Base-by-base conservation (phyloP, 2,888 invertebrate species). In the Vesta saturnalis region DNA sequence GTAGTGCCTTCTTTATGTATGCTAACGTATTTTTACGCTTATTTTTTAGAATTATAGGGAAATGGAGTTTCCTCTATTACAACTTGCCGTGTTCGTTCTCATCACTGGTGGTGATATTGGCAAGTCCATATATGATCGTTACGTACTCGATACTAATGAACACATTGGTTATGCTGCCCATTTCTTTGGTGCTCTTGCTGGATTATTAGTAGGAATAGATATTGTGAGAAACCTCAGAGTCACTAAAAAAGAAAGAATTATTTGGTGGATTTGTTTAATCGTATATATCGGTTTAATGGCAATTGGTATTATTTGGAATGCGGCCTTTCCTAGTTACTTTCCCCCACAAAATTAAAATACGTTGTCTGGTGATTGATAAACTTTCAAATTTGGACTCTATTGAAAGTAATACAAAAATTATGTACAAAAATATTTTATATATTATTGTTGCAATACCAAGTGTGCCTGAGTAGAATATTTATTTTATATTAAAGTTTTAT, bases 81-180 rank as follows among this genome's bases (percentile, higher is more conserved):
- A 98, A 78, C 86, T 98, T 22, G 81, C 94, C 3, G 89, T 96
- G 14, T 94, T 98, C 80, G 76, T 95, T 0, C 83, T 95, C 4
- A 88, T 98, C 72, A 92, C 94, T 2, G 88, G 87, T 0, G 90
- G 92, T 46, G 99, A 99, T 84, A 87, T 96, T 57, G 94, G 95
- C 22, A 92, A 95, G 12, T 97, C 98, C 0, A 89, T 99, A 30
- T 97, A 97, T 85, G 92, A 94, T 81, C 88, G 95, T 14, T 95
- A 96, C 82, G 86, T 91, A 69, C 85, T 89, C 18, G 87, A 90
- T 56, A 85, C 88, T 1, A 85, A 89, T 47, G 91, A 92, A 80
- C 91, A 95, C 84, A 92, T 97, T 61, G 97, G 97, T 8, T 97
- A 98, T 81, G 93, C 95, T 0, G 98, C 98, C 6, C 99, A 99